Evolutionary conservation across 1,140 invertebrate species (phyloP).

Genomic region (Myzus persicae): DNA sequence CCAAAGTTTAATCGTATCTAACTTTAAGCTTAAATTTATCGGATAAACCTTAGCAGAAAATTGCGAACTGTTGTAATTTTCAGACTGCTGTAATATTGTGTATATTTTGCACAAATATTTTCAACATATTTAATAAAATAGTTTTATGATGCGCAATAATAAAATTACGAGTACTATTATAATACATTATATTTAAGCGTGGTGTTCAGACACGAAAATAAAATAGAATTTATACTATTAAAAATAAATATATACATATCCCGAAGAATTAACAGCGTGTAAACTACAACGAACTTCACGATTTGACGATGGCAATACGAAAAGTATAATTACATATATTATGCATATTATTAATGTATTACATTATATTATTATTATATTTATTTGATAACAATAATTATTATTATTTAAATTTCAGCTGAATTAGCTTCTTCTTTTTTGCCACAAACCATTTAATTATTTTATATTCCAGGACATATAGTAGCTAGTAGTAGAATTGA

Average conservation of each 20-base stretch:
- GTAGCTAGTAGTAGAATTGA: neutral
- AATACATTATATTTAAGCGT: neutral
- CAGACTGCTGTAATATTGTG: neutral
- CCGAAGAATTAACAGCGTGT: neutral
- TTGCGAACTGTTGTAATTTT: neutral
- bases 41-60: neutral
- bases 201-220: neutral
- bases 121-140: neutral
- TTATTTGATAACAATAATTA: neutral
- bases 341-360: too few relatives aligned
- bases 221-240: neutral
- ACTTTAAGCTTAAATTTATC: neutral
- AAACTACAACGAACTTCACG: neutral
- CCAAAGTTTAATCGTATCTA: constrained; percentile 17
- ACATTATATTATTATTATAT: too few relatives aligned
- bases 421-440: neutral
- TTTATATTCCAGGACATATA: neutral
- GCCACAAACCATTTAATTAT: too few relatives aligned
- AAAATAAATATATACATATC: neutral
- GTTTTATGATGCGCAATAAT: neutral
- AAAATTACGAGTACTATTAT: neutral
- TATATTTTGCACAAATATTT: neutral
- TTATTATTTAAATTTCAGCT: neutral
- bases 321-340: too few relatives aligned
- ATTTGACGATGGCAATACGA: neutral